These are phyloP conservation scores for Antedon bifida DNA, from an alignment of 35 echinoderm and acorn worm genomes.

Conservation along the genomic window DNA sequence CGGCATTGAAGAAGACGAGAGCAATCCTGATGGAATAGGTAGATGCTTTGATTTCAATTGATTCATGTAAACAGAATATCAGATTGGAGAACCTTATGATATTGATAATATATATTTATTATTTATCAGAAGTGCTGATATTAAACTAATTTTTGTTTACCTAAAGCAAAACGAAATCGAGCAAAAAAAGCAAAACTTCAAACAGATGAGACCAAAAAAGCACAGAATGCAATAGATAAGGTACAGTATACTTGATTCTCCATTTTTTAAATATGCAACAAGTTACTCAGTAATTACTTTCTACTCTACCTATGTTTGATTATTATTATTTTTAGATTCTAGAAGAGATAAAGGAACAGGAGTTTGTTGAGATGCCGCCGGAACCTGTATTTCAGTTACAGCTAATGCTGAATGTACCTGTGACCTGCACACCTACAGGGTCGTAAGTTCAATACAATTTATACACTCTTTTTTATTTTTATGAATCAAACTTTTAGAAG, in stretches of 20 bases:
- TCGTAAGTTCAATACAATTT: too few species aligned
- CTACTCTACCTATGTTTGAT: neutral
- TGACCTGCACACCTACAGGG: neutral
- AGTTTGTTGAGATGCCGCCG: conserved; percentile 97
- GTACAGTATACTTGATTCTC: neutral
- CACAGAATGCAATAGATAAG: neutral
- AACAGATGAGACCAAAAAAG: neutral
- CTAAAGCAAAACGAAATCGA: neutral
- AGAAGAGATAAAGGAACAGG: conserved; percentile 63
- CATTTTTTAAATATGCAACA: too few species aligned
- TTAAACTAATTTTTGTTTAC: neutral
- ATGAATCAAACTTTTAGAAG: too few species aligned
- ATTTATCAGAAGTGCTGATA: too few species aligned
- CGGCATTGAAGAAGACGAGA: conserved; percentile 24
- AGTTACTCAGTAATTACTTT: too few species aligned
- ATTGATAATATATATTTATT: too few species aligned
- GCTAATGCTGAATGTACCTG: conserved; percentile 70
- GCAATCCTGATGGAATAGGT: conserved; percentile 16
- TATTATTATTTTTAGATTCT: conserved; percentile 39
- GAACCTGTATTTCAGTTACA: conserved; percentile 81
- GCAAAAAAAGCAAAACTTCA: neutral
- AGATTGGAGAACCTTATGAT: too few species aligned
- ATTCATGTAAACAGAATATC: too few species aligned
- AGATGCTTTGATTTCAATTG: too few species aligned
- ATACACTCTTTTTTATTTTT: too few species aligned